Evolutionary conservation across 1,140 invertebrate species (phyloP), one percentile per base, ranked within the genome.

Genomic region (Drosophila setifemur): DNA sequence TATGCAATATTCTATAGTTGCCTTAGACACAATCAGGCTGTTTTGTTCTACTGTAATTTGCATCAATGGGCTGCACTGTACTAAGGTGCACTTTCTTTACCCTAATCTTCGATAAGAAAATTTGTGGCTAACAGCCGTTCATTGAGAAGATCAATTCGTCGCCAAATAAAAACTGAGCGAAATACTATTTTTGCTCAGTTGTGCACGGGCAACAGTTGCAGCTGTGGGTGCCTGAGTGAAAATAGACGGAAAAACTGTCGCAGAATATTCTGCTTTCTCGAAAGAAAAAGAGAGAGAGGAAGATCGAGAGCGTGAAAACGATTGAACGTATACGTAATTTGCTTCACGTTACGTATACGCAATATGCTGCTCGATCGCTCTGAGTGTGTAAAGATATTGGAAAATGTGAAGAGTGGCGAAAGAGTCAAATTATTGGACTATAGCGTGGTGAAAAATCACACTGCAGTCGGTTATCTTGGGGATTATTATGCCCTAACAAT

Each of bases 401-500:
- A 50, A 9, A 64, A 57, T 37, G 40, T 29, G 0, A 18, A 21
- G 0, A 18, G 48, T 21, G 8, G 9, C n/a, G 11, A 42, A n/a
- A 6, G 12, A 6, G 2, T 16, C 0, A 21, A 72, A 4, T 58
- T 86, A 6, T 4, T 73, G 11, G 52, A 69, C 33, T 76, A 61
- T 37, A 12, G 16, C 8, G 4, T 81, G n/a, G 33, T 45, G 12
- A 63, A 53, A 23, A 79, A 79, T 33, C 42, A 16, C 0, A 61
- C 48, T 14, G 72, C 79, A 0, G 45, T 75, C 12, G 88, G 88
- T 1, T 89, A 85, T 68, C 67, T 89, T 4, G 88, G 88, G 16
- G 83, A 89, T 48, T 89, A 89, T 61, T 89, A 88, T 67, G 43
- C 29, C 19, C 28, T 86, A 6, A 63, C 57, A 12, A 28, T 86